A percentile compares a stretch with the other conserved stretches of the same genome.
phyloP scores from a whole-genome alignment of 2,797 vertebrate species.

The Premnoplex brunnescens region DNA sequence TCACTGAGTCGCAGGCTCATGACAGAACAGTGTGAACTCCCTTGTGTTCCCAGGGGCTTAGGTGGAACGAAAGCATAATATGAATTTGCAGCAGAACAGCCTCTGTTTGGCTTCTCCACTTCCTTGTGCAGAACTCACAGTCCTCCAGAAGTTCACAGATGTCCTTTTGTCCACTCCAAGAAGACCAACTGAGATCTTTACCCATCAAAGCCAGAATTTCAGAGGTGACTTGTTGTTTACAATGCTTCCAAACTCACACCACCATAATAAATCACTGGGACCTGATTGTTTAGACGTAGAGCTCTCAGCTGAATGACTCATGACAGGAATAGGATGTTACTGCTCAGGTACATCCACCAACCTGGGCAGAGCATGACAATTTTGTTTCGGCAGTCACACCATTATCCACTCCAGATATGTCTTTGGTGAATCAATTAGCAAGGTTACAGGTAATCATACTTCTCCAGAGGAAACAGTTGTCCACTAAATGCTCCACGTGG shows the following conservation, averaged over 20 bases:
- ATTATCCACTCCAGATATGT: not conserved
- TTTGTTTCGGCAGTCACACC: not conserved
- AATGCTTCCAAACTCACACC: not conserved
- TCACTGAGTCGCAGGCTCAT: not conserved
- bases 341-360: not conserved
- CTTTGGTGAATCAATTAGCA: not conserved
- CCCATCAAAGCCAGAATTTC: not conserved
- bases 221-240: not conserved
- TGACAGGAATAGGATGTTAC: not conserved
- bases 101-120: not conserved
- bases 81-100: not conserved
- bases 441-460: not conserved
- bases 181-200: not conserved
- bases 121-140: not conserved
- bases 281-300: not conserved
- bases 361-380: not conserved
- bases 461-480: not conserved
- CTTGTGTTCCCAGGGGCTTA: conserved; percentile 44
- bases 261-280: not conserved
- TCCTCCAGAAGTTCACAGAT: not conserved
- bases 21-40: conserved; percentile 53
- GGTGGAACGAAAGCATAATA: conserved; percentile 4
- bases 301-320: not conserved
- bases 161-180: not conserved
- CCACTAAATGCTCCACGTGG: not conserved